Percentiles rank a stretch among this genome's conserved stretches.
These are phyloP conservation scores for Julus scanicus DNA, from an alignment of 2,888 invertebrate species.

Conservation along the genomic window DNA sequence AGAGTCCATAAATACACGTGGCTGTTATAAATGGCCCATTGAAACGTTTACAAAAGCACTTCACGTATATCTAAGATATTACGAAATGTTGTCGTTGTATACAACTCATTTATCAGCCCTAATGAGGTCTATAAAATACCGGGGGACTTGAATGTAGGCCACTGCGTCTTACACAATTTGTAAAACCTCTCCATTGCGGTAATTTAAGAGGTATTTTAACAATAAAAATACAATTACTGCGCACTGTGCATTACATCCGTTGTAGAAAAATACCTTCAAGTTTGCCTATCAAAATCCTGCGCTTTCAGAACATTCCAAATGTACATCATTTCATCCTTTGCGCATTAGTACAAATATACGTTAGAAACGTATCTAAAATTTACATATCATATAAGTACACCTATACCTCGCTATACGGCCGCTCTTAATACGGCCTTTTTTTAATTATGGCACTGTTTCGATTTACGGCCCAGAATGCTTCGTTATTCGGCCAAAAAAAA, in stretches of 20 bases:
- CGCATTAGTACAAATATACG: too few species aligned
- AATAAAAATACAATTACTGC: neutral
- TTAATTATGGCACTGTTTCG: too few species aligned
- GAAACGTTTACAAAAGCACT: conserved; percentile 35
- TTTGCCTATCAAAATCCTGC: neutral
- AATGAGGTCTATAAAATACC: neutral
- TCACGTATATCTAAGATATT: conserved; percentile 28
- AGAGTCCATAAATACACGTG: conserved; percentile 17
- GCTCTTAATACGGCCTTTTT: too few species aligned
- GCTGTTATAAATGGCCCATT: neutral
- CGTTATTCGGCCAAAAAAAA: too few species aligned
- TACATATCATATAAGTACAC: too few species aligned
- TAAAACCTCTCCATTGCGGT: neutral
- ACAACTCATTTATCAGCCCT: conserved; percentile 23
- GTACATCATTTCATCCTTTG: too few species aligned
- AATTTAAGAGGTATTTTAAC: conserved; percentile 25
- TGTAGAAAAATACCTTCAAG: neutral
- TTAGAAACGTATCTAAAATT: too few species aligned
- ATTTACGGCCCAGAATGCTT: too few species aligned
- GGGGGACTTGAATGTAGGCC: neutral
- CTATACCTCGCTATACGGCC: too few species aligned
- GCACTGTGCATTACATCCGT: neutral
- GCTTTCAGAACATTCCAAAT: too few species aligned
- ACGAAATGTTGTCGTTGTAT: neutral
- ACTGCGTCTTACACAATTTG: conserved; percentile 1